phyloP scores from a whole-genome alignment of 2,888 invertebrate species.

The Chrysolina oricalcia region DNA sequence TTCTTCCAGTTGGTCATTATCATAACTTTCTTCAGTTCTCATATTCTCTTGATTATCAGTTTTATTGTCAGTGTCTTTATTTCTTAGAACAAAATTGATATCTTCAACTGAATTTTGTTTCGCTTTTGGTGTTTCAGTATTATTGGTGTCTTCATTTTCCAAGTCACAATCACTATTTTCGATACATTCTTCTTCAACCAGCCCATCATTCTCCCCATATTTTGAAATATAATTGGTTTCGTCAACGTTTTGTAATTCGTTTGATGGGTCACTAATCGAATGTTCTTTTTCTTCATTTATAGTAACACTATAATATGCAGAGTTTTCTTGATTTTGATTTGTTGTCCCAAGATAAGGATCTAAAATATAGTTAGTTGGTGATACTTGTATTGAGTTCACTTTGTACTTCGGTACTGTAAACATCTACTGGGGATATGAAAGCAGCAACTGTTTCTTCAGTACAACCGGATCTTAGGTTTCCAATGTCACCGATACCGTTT shows the following conservation, averaged over 20 bases:
- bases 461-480: not conserved
- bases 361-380: not conserved
- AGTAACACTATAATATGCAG: not conserved
- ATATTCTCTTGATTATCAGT: not conserved
- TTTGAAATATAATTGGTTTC: too few relatives aligned
- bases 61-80: not conserved
- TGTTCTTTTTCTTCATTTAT: not conserved
- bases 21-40: not conserved
- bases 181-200: not conserved
- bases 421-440: not conserved
- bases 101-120: not conserved
- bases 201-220: not conserved
- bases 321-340: not conserved
- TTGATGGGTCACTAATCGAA: not conserved
- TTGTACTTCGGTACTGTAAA: not conserved
- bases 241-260: not conserved
- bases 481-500: not conserved
- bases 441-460: not conserved
- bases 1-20: not conserved
- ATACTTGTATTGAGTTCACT: not conserved
- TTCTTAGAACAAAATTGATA: not conserved
- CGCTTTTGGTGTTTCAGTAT: not conserved
- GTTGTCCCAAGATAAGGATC: not conserved
- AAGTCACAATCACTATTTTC: not conserved
- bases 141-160: not conserved